Evolutionary conservation across 2,797 vertebrate species (phyloP).

Genomic region (Schizopygopsis malacanthus): DNA sequence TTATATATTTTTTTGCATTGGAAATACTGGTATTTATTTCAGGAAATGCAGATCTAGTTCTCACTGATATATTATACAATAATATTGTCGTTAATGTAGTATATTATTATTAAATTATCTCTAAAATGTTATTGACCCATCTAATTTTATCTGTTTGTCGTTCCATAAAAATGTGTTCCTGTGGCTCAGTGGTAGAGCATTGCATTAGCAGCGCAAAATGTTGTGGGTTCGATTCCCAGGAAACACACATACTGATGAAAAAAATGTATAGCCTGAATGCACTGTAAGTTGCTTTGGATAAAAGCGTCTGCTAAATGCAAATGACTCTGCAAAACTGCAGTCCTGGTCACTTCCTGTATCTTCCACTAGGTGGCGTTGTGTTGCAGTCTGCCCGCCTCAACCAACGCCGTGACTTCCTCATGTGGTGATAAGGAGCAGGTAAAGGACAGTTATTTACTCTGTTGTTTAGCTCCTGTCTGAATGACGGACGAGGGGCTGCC

Average conservation of each 20-base stretch:
- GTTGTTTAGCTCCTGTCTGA: constrained; percentile 34
- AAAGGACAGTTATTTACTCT: constrained; percentile 35
- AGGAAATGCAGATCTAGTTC: not conserved
- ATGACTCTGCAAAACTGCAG: constrained; percentile 22
- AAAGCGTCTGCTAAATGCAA: not conserved
- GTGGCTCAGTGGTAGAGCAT: no score
- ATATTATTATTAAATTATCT: not conserved
- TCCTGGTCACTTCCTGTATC: not conserved
- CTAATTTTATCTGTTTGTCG: not conserved
- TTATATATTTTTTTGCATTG: not conserved
- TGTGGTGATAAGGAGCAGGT: constrained; percentile 24
- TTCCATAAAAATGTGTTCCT: no score
- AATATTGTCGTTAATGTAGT: not conserved
- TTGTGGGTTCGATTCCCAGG: no score
- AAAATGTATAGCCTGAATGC: no score
- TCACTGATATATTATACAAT: not conserved
- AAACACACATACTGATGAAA: no score
- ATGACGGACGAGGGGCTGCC: not conserved
- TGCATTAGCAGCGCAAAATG: no score
- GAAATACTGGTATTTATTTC: not conserved
- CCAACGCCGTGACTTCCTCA: not conserved
- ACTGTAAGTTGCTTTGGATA: no score
- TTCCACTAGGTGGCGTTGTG: constrained; percentile 42
- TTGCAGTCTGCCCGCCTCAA: not conserved
- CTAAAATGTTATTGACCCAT: not conserved